These are phyloP conservation scores for Erynnis tages DNA, from an alignment of 2,888 invertebrate genomes.

Conservation along the genomic window DNA sequence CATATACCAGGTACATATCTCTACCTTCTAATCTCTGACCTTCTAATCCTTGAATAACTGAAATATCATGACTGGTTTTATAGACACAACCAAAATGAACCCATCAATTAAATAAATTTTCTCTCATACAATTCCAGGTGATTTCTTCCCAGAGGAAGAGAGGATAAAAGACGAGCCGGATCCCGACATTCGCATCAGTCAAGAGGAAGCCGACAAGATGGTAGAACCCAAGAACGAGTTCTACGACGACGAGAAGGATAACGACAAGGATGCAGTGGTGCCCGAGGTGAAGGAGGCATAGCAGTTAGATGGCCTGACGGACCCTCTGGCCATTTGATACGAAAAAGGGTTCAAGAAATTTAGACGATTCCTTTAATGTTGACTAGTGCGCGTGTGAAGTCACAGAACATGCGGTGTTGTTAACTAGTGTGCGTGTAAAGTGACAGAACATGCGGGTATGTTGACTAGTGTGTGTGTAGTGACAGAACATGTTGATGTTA, in stretches of 20 bases:
- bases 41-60: no score
- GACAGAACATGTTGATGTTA: no score
- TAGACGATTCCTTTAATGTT: conserved; percentile 39
- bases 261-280: conserved; percentile 85
- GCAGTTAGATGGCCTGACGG: conserved; percentile 58
- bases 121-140: no score
- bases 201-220: conserved; percentile 90
- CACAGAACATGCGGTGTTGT: no score
- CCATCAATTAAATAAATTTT: no score
- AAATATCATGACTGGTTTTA: no score
- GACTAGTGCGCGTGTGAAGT: conserved; percentile 4
- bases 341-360: conserved; percentile 43
- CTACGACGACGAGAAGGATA: conserved; percentile 94
- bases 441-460: no score
- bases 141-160: conserved; percentile 88
- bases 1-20: conserved; percentile 88
- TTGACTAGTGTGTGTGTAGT: no score
- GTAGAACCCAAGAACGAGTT: conserved; percentile 94
- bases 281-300: conserved; percentile 67
- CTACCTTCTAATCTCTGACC: neutral
- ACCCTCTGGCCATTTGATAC: conserved; percentile 61
- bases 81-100: conserved; percentile 3
- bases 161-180: conserved; percentile 90
- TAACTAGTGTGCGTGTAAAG: conserved; percentile 7
- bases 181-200: conserved; percentile 89